Base-by-base conservation (phyloP, 2,797 vertebrate genomes). In the Tinamus major region DNA sequence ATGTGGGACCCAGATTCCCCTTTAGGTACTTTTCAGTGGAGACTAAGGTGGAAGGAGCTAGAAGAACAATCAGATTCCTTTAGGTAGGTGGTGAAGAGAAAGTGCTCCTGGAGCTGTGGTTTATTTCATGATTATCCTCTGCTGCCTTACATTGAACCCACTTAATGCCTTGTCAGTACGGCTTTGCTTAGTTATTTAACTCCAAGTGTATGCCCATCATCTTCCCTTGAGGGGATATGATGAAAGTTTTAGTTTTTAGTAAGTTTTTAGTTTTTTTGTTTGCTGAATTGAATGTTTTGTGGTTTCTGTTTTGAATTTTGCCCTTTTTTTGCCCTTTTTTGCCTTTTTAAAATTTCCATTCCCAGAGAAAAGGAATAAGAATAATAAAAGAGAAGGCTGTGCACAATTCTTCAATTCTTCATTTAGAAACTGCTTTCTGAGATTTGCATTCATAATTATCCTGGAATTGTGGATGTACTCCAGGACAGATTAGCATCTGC, bases 401-500 rank as follows among this genome's bases (percentile, higher is more conserved):
- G 8, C 7, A 33, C 14, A 59, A 2, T 84, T 88, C 42, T 44
- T 18, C 42, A 44, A 6, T 44, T 44, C 7, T 79, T 93, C 9
- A 10, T 15, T 72, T 41, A 58, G 21, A 82, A 94, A 59, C 13
- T 51, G n/a, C 51, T 93, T 90, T 90, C 86, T 85, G 55, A 87
- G 68, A 24, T 58, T 84, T 77, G 7, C 35, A 27, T 82, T 88
- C 64, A 10, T 56, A 91, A 71, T 91, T 79, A 41, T 55, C 39
- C 44, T 55, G 79, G 33, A 80, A 80, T 91, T 44, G 29, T 8
- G 37, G 68, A 46, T 61, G 41, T 17, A 84, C 35, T 92, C 35
- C 42, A 68, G 93, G 59, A 41, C 59, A 79, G 80, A 88, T 90
- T 77, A 88, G 27, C 91, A 93, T 95, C 88, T 93, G 44, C 44